Percentiles rank a stretch among this genome's conserved stretches.
phyloP scores from a whole-genome alignment of 2,113 vertebrate species.

The Toxotes chatareus region DNA sequence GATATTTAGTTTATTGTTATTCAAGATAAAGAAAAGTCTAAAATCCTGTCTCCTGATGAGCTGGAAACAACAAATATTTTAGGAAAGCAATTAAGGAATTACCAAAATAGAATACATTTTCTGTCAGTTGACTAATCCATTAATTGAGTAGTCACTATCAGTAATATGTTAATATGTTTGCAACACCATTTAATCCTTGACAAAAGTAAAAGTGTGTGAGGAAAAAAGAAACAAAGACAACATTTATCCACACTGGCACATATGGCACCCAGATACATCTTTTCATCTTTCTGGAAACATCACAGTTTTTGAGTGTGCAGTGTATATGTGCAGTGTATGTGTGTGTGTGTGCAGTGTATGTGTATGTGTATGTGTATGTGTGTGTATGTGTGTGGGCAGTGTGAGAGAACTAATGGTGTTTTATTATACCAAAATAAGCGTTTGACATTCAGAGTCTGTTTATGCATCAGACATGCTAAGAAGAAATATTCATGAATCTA shows the following conservation, averaged over 20 bases:
- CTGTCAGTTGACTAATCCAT: no score
- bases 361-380: no score
- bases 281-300: constrained; percentile 2
- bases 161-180: neutral
- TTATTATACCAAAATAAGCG: constrained; percentile 20
- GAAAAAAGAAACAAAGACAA: neutral
- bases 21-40: no score
- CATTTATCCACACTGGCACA: neutral
- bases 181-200: neutral
- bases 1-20: neutral
- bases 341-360: neutral
- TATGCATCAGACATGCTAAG: constrained; percentile 6
- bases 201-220: neutral
- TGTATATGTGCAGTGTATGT: constrained; percentile 1
- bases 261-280: neutral
- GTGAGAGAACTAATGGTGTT: constrained; percentile 6
- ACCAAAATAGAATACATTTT: neutral
- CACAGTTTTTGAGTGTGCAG: neutral
- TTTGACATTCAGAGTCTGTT: constrained; percentile 16
- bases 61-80: neutral
- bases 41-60: neutral
- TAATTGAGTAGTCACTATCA: neutral
- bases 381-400: neutral
- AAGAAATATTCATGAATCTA: constrained; percentile 1
- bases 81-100: neutral